Percentiles rank a stretch among this genome's conserved stretches.
These are phyloP conservation scores for Parthenolecanium corni DNA, from an alignment of 2,888 invertebrate genomes.

Conservation along the genomic window DNA sequence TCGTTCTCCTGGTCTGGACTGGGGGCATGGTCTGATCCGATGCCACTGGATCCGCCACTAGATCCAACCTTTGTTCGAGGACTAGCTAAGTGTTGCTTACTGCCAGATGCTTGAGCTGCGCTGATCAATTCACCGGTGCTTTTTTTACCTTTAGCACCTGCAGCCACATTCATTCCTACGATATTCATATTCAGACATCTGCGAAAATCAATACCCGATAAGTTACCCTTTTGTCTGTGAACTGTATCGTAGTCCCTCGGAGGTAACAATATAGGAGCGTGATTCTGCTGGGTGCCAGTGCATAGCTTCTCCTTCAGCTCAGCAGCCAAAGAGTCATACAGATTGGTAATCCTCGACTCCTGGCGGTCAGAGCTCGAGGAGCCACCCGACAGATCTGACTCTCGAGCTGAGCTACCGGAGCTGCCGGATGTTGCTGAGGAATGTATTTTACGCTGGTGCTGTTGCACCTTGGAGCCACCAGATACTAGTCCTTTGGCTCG, in stretches of 20 bases:
- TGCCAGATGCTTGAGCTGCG: slow-evolving; percentile 74
- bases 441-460: slow-evolving; percentile 22
- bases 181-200: slow-evolving; percentile 61
- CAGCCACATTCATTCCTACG: slow-evolving; percentile 44
- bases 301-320: slow-evolving; percentile 70
- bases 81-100: slow-evolving; percentile 43
- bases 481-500: slow-evolving; percentile 39
- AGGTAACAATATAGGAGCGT: slow-evolving; percentile 57
- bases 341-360: slow-evolving; percentile 48
- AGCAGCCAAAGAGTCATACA: slow-evolving; percentile 84
- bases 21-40: slow-evolving; percentile 78
- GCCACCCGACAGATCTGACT: slow-evolving; percentile 30
- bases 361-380: slow-evolving; percentile 31
- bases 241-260: slow-evolving; percentile 92
- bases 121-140: slow-evolving; percentile 36
- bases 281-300: slow-evolving; percentile 36
- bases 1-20: slow-evolving; percentile 55
- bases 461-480: slow-evolving; percentile 37
- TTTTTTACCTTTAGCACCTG: slow-evolving; percentile 32
- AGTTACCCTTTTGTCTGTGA: slow-evolving; percentile 62
- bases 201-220: slow-evolving; percentile 56
- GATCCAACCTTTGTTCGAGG: slow-evolving; percentile 46
- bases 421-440: slow-evolving; percentile 16
- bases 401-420: slow-evolving; percentile 29
- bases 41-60: slow-evolving; percentile 75